Base-by-base conservation (phyloP, 2,888 invertebrate species). In the Sarcophaga rosellei region DNA sequence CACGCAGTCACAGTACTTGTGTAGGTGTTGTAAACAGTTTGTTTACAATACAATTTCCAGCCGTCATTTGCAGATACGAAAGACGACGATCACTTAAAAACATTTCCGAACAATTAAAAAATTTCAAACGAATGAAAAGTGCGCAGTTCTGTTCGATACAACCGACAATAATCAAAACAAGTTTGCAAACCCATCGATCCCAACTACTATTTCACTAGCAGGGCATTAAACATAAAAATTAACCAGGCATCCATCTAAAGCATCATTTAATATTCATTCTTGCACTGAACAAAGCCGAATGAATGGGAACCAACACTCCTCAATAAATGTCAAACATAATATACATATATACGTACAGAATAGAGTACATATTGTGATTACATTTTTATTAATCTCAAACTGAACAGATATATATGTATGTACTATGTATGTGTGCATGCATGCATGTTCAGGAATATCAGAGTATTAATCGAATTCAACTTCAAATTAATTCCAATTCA, bases 21-120 rank as follows among this genome's bases (percentile, higher is more conserved):
- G 86, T 86, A 81, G 86, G 86, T 86, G 86, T 84, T 84, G 83
- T 84, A 84, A 86, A 81, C 77, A 84, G 84, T 84, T 78, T 81
- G 15, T 68, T 86, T 84, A 78, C 66, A 84, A 81, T 84, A 78
- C 70, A 75, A 84, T 84, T 70, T 84, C 78, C 81, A 70, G 84
- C 81, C 83, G 84, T 84, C 84, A 75, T 70, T 82, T 47, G 47
- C 47, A 66, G 5, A 35, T 15, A 53, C 53, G 17, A 53, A 53
- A 53, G 17, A 53, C 4, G 17, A 53, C 12, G 17, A 8, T 35
- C 35, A 35, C 8, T 15, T 15, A 3, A 53, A 47, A 47, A 53
- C 4, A 3, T 17, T 53, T 15, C 17, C 17, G 17, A 53, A 53
- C 12, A 53, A 53, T 53, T 53, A 15, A 5, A 53, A 53, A 12